phyloP scores from a whole-genome alignment of 2,888 invertebrate genomes.

The Linyphia triangularis region DNA sequence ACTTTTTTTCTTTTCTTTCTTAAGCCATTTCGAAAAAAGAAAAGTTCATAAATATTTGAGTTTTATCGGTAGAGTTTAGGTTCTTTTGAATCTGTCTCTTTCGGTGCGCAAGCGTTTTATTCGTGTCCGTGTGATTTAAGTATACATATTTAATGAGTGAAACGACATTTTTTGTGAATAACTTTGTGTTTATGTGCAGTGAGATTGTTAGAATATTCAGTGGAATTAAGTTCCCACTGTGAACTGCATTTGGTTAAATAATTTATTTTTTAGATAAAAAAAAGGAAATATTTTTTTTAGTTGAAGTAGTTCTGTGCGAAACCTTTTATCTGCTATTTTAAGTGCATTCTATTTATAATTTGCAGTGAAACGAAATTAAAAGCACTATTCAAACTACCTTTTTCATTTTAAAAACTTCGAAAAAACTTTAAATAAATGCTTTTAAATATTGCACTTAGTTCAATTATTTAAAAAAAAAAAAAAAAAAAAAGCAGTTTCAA shows the following conservation, averaged over 20 bases:
- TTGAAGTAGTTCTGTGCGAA: no score
- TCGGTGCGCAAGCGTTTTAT: neutral
- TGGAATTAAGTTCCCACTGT: neutral
- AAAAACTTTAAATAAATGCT: no score
- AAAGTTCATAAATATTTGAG: conserved; percentile 17
- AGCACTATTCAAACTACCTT: no score
- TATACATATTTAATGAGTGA: conserved; percentile 6
- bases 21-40: neutral
- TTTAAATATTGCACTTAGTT: no score
- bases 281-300: no score
- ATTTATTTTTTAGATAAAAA: neutral
- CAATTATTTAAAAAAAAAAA: no score
- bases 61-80: neutral
- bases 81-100: neutral
- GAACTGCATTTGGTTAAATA: neutral
- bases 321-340: no score
- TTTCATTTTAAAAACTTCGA: no score
- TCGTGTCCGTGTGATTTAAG: neutral
- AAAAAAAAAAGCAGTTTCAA: no score
- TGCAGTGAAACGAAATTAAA: no score
- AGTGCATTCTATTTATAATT: no score
- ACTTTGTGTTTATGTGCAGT: neutral
- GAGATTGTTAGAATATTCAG: neutral
- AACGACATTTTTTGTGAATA: neutral
- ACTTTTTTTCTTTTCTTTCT: neutral